A percentile compares a stretch with the other conserved stretches of the same genome.
Conservation (phyloP, 2,888 invertebrate genomes). For the Myopa testacea region DNA sequence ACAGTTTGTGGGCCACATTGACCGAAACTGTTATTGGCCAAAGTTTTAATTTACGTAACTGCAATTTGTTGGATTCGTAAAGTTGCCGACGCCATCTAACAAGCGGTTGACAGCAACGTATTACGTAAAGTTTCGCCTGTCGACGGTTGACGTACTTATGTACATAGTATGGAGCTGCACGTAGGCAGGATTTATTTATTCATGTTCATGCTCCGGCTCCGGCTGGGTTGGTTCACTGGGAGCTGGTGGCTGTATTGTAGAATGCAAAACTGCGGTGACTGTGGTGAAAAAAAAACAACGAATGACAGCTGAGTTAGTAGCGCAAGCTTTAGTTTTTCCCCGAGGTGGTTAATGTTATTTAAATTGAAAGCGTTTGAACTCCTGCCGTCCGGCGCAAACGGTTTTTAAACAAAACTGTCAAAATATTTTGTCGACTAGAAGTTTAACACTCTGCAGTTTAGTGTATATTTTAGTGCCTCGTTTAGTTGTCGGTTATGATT, state of each 20-base stretch:
- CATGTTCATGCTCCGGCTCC: neutral
- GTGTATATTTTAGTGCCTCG: neutral
- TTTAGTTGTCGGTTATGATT: too few species aligned
- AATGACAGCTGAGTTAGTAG: neutral
- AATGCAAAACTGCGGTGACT: neutral
- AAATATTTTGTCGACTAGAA: conserved; percentile 1
- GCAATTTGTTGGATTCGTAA: conserved; percentile 27
- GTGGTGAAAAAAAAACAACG: neutral
- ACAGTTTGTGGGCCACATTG: neutral
- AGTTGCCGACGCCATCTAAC: conserved; percentile 25
- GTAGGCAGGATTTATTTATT: conserved; percentile 6
- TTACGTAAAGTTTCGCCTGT: conserved; percentile 24
- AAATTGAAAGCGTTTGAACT: neutral
- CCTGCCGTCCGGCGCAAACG: neutral
- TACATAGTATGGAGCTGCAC: neutral
- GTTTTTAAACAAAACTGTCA: conserved; percentile 19
- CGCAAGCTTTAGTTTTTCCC: neutral
- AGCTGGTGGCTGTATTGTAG: neutral
- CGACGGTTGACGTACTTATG: neutral
- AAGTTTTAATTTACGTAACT: conserved; percentile 21
- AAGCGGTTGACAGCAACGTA: conserved; percentile 33
- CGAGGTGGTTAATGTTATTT: neutral
- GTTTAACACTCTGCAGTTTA: neutral
- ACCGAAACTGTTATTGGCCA: conserved; percentile 18
- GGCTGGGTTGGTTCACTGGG: neutral